These are phyloP conservation scores for Philypnodon macrostomus DNA, from an alignment of 2,797 vertebrate genomes.

Conservation along the genomic window DNA sequence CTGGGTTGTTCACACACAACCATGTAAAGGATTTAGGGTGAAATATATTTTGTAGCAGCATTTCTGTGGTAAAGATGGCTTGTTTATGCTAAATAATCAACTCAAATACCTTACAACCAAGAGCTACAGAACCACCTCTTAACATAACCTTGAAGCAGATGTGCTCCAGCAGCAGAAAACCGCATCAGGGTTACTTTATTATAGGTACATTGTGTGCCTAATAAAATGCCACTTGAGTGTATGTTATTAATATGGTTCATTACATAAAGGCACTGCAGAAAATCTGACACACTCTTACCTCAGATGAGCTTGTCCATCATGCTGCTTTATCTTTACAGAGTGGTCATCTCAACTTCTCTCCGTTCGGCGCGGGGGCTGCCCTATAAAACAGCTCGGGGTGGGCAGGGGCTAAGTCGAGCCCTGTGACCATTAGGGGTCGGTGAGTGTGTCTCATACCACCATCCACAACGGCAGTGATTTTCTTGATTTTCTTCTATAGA, in stretches of 20 bases:
- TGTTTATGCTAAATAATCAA: too few species aligned
- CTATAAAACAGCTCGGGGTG: slow-evolving; percentile 66
- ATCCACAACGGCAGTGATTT: slow-evolving; percentile 52
- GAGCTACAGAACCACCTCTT: too few species aligned
- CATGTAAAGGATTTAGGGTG: too few species aligned
- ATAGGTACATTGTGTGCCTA: too few species aligned
- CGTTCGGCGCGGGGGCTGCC: slow-evolving; percentile 82
- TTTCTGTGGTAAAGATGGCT: too few species aligned
- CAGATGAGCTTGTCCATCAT: slow-evolving; percentile 32
- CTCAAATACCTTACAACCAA: too few species aligned
- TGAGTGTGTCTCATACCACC: slow-evolving; percentile 69
- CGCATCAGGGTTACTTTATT: too few species aligned
- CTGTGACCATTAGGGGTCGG: slow-evolving; percentile 66
- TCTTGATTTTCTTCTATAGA: slow-evolving; percentile 41
- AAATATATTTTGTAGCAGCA: too few species aligned
- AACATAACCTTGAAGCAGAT: too few species aligned
- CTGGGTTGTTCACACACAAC: too few species aligned
- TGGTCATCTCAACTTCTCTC: slow-evolving; percentile 84
- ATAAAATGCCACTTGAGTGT: too few species aligned
- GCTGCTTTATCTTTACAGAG: slow-evolving; percentile 73
- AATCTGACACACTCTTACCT: slow-evolving; percentile 4
- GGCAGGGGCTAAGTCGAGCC: slow-evolving; percentile 53
- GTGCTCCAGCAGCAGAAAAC: too few species aligned
- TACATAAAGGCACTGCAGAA: slow-evolving; percentile 1
- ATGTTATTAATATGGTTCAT: not conserved